A percentile compares a stretch with the other conserved stretches of the same genome.
Evolutionary conservation across 1,140 invertebrate genomes (phyloP).

Genomic region (Neodiprion virginianus): DNA sequence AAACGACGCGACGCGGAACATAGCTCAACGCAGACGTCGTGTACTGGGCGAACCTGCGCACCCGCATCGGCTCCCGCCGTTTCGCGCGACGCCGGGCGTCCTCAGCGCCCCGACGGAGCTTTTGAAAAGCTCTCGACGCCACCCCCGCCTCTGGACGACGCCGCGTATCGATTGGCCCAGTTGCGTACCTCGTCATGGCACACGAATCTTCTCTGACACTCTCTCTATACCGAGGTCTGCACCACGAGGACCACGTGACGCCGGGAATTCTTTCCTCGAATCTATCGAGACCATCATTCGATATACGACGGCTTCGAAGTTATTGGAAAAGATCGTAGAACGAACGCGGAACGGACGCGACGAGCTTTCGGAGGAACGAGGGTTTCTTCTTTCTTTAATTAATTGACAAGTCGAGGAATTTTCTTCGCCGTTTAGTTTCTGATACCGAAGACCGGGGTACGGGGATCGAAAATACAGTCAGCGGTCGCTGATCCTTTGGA

Average conservation of each 20-base stretch:
- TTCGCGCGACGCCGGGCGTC: constrained; percentile 14
- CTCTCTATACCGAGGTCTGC: constrained; percentile 14
- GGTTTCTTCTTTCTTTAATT: too few species aligned
- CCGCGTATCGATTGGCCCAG: constrained; percentile 53
- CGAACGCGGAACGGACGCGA: too few species aligned
- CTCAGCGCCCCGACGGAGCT: constrained; percentile 13
- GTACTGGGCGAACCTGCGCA: not conserved
- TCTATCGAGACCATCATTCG: too few species aligned
- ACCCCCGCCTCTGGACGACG: constrained; percentile 34
- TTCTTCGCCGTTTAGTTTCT: too few species aligned
- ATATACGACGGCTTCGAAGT: too few species aligned
- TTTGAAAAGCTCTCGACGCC: constrained; percentile 10
- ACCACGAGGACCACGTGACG: not conserved
- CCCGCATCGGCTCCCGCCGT: constrained; percentile 17
- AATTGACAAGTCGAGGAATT: too few species aligned
- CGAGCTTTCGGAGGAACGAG: too few species aligned
- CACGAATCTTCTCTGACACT: constrained; percentile 24
- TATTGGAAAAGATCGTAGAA: too few species aligned
- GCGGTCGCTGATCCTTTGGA: too few species aligned
- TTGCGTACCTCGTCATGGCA: constrained; percentile 50
- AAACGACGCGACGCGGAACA: not conserved
- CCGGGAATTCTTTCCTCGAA: not conserved
- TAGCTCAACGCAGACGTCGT: not conserved
- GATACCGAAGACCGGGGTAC: too few species aligned
- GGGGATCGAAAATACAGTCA: too few species aligned